Evolutionary conservation across 2,113 vertebrate species (phyloP), one percentile per base, ranked within the genome.

Genomic region (Tyrannus savana): DNA sequence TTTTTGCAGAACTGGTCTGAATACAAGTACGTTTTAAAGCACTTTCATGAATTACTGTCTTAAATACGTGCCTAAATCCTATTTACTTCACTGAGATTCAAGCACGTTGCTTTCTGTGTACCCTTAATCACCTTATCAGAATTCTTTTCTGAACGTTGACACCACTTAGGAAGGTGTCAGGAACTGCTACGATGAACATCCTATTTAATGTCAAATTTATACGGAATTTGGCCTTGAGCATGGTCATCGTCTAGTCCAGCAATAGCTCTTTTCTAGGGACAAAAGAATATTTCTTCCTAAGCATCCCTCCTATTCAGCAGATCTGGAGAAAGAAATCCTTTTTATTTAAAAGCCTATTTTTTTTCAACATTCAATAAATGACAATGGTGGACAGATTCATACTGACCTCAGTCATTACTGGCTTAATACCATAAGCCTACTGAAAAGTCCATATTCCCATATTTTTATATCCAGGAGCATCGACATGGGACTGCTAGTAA

Each of bases 221-320:
- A 33, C 8, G 22, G 66, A 77, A 69, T 58, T 25, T 84, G 42
- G 21, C 63, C 60, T 89, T 84, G 63, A 79, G 28, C 58, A 85
- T 41, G 19, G 31, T 50, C 37, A 42, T 58, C 46, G 53, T 55
- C 33, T 58, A 28, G 49, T 78, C 49, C 64, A 78, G 42, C 21
- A 90, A 60, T 0, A 53, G 19, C 37, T 76, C 37, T 85, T 52
- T 79, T 30, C 28, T 19, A 69, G 30, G 17, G 42, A 69, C 16
- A 83, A 83, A 84, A 62, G 15, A 27, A 82, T 86, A 83, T 73
- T 77, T 25, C 50, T 39, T 80, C 53, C 31, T 24, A 63, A 42
- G 17, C 4, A 2, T 68, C 37, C 15, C 11, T 66, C 8, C n/a
- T 14, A 35, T 87, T 77, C 0, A 0, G 37, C 11, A 86, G 52